A percentile compares a stretch with the other conserved stretches of the same genome.
Evolutionary conservation across 2,888 invertebrate genomes (phyloP).

Genomic region (Drosophila lutescens): DNA sequence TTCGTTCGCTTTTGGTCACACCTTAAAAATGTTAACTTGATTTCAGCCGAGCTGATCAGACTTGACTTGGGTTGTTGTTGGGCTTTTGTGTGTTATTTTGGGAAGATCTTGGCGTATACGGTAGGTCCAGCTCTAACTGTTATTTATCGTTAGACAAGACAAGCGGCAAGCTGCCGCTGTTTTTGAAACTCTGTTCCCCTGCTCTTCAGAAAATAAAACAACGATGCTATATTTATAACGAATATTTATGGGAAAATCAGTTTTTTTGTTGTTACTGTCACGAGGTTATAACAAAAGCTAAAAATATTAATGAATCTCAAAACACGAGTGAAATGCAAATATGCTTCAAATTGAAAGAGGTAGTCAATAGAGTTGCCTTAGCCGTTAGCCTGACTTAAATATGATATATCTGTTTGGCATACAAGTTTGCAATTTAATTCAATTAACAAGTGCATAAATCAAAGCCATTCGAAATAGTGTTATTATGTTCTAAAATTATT

Average conservation of each 20-base stretch:
- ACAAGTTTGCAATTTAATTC: slow-evolving; percentile 9
- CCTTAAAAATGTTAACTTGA: slow-evolving; percentile 73
- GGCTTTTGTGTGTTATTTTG: slow-evolving; percentile 24
- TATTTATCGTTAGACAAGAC: slow-evolving; percentile 80
- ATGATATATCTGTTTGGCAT: slow-evolving; percentile 27
- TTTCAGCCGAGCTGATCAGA: slow-evolving; percentile 34
- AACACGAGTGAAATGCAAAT: slow-evolving; percentile 16
- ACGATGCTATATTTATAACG: slow-evolving; percentile 72
- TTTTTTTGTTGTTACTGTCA: slow-evolving; percentile 54
- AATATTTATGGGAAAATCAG: slow-evolving; percentile 69
- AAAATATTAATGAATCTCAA: slow-evolving; percentile 21
- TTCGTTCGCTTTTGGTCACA: slow-evolving; percentile 82
- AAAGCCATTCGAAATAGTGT: not conserved
- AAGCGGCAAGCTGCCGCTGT: slow-evolving; percentile 68
- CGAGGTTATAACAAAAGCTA: slow-evolving; percentile 32
- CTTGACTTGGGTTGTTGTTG: slow-evolving; percentile 6
- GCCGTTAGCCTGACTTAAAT: slow-evolving; percentile 25
- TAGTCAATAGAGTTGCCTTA: slow-evolving; percentile 11
- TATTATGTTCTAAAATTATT: too few relatives aligned
- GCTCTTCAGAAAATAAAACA: slow-evolving; percentile 21
- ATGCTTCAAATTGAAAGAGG: slow-evolving; percentile 4
- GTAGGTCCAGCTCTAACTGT: slow-evolving; percentile 80
- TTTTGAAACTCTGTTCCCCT: slow-evolving; percentile 19
- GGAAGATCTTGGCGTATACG: slow-evolving; percentile 63
- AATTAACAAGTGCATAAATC: slow-evolving; percentile 7